phyloP scores from a whole-genome alignment of 2,113 vertebrate species.

The Cryptomyrus ogoouensis region DNA sequence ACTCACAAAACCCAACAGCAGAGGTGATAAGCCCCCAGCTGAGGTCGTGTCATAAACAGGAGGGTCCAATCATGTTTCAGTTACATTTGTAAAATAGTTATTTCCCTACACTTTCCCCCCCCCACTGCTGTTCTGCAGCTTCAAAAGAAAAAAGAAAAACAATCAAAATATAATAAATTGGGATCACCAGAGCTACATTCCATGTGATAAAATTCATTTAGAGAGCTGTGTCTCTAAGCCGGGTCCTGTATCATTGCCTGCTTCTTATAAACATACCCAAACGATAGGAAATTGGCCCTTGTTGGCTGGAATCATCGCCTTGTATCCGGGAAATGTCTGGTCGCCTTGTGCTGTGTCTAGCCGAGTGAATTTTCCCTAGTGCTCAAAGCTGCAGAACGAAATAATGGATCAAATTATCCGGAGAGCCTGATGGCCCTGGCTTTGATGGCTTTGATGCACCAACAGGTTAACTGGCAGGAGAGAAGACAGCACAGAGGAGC shows the following conservation, averaged over 20 bases:
- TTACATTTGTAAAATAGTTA: neutral
- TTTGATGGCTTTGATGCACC: neutral
- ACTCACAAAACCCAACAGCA: neutral
- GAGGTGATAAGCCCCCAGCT: neutral
- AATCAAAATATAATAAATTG: constrained; percentile 3
- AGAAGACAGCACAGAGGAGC: neutral
- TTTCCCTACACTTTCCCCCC: neutral
- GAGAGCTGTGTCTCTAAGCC: neutral
- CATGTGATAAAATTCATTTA: constrained; percentile 5
- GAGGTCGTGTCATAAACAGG: neutral
- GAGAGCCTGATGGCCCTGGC: neutral
- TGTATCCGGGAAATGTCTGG: neutral
- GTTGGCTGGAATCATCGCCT: neutral
- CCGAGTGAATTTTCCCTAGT: neutral
- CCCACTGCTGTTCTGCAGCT: neutral
- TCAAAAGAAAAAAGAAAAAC: neutral
- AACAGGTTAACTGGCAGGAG: neutral
- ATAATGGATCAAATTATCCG: neutral
- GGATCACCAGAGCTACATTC: neutral
- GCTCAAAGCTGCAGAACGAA: neutral
- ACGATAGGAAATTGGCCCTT: neutral
- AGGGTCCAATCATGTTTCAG: neutral
- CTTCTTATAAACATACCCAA: neutral
- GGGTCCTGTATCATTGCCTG: neutral
- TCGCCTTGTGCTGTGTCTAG: neutral